phyloP scores from a whole-genome alignment of 2,113 vertebrate genomes.

The Columba livia region DNA sequence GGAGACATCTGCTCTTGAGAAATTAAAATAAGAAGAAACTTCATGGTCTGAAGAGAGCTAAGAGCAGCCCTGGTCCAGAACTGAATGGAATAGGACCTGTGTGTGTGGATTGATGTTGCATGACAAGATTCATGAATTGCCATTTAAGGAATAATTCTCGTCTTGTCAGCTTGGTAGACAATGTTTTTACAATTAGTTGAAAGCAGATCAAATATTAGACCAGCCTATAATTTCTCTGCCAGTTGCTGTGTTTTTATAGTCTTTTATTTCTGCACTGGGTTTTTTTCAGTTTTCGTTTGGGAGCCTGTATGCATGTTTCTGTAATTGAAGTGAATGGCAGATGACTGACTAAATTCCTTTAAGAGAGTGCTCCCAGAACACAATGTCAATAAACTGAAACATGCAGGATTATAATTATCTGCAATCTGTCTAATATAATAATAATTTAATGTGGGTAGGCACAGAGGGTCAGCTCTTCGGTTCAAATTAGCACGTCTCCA shows the following conservation, averaged over 20 bases:
- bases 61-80: background rate
- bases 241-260: background rate
- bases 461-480: slow-evolving; percentile 15
- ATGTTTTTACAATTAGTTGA: background rate
- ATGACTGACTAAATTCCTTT: slow-evolving; percentile 32
- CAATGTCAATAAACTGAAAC: slow-evolving; percentile 27
- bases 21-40: background rate
- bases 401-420: slow-evolving; percentile 37
- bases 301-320: background rate
- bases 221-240: background rate
- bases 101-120: background rate
- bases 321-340: slow-evolving; percentile 26
- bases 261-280: background rate
- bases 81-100: background rate
- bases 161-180: background rate
- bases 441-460: slow-evolving; percentile 35
- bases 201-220: background rate
- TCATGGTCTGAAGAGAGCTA: background rate
- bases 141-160: background rate
- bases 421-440: slow-evolving; percentile 38
- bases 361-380: background rate
- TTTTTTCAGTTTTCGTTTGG: background rate
- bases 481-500: slow-evolving; percentile 18
- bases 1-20: background rate
- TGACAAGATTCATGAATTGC: background rate